These are phyloP conservation scores for Rachycentron canadum DNA, from an alignment of 2,797 vertebrate species.

Conservation along the genomic window DNA sequence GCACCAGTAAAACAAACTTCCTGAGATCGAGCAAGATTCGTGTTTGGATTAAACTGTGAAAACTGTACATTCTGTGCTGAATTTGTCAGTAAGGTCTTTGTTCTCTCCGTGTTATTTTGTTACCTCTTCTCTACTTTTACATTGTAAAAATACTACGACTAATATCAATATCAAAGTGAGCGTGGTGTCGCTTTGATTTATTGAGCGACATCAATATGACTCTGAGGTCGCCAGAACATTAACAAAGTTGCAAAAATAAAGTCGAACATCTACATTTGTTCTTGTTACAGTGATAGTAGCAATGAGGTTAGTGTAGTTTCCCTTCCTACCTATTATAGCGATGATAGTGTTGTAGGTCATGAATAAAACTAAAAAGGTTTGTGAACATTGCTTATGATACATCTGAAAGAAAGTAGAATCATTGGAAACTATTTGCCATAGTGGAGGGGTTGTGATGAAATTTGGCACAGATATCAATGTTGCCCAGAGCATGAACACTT, in stretches of 20 bases:
- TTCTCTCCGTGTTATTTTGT: neutral
- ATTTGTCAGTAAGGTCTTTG: neutral
- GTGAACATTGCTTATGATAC: neutral
- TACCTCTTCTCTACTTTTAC: neutral
- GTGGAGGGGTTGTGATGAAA: neutral
- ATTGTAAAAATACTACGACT: neutral
- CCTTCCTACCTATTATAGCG: neutral
- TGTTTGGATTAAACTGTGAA: constrained; percentile 1
- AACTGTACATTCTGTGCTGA: neutral
- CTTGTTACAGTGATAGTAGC: neutral
- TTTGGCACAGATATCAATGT: neutral
- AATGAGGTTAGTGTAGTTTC: neutral
- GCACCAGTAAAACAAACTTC: constrained; percentile 24
- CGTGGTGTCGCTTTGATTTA: neutral
- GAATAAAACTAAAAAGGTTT: neutral
- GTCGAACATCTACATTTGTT: neutral
- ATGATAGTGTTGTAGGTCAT: neutral
- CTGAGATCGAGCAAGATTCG: neutral
- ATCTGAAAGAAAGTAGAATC: neutral
- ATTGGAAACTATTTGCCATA: neutral
- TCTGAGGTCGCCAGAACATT: neutral
- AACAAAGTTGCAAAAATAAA: neutral
- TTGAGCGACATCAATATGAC: neutral
- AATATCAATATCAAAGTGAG: neutral
- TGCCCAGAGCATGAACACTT: neutral